Conservation (phyloP, 1,140 invertebrate genomes). For the Teleogryllus occipitalis region DNA sequence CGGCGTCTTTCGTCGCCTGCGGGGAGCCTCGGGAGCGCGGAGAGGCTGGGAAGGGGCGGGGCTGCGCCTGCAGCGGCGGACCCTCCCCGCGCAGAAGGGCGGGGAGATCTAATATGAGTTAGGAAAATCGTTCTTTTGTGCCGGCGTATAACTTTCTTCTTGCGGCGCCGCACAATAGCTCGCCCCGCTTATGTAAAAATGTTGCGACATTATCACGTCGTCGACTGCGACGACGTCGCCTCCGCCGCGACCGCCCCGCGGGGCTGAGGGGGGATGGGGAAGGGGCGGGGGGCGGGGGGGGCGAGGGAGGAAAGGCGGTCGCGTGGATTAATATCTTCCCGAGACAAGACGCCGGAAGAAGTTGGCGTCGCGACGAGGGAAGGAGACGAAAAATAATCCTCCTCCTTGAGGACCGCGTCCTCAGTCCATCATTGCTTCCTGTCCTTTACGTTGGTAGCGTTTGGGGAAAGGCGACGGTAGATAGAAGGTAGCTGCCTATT, state of each 20-base stretch:
- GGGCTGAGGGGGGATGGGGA: not conserved
- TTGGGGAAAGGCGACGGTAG: too few species aligned
- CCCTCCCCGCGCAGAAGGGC: not conserved
- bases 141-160: not conserved
- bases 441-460: too few species aligned
- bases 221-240: not conserved
- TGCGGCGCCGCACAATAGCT: not conserved
- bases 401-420: not conserved
- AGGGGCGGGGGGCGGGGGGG: too few species aligned
- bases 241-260: not conserved
- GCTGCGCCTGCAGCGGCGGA: not conserved
- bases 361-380: not conserved
- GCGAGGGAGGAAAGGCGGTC: not conserved
- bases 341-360: not conserved
- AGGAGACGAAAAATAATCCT: not conserved
- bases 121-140: slow-evolving; percentile 4
- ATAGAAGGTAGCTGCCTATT: too few species aligned
- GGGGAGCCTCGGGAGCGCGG: too few species aligned
- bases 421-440: too few species aligned
- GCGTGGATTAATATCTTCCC: not conserved
- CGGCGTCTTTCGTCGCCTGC: too few species aligned
- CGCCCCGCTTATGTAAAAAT: not conserved
- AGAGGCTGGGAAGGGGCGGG: not conserved
- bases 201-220: slow-evolving; percentile 3
- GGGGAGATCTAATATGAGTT: not conserved